These are phyloP conservation scores for Calliscelio sp. DNA, from an alignment of 2,888 invertebrate genomes.

Conservation along the genomic window DNA sequence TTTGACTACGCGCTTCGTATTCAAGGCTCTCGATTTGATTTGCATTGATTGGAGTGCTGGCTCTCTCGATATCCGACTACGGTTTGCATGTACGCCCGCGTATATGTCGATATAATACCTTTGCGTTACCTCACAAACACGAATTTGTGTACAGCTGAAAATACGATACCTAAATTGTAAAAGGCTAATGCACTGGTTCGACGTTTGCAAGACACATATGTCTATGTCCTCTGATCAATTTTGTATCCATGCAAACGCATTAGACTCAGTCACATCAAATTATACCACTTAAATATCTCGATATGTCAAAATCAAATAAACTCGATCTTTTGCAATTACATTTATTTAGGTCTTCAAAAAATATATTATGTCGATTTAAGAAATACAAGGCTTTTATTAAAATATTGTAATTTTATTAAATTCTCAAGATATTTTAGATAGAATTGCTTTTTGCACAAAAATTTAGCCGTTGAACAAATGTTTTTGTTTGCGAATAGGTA, in stretches of 20 bases:
- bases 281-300: neutral
- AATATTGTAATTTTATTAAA: no score
- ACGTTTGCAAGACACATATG: constrained; percentile 26
- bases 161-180: constrained; percentile 58
- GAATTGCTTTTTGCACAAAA: constrained; percentile 2
- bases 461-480: constrained; percentile 18
- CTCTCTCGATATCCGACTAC: constrained; percentile 66
- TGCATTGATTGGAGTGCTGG: constrained; percentile 86
- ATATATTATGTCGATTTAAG: no score
- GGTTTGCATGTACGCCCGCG: constrained; percentile 46
- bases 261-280: constrained; percentile 1
- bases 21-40: constrained; percentile 84
- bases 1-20: constrained; percentile 84
- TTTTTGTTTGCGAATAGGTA: constrained; percentile 56
- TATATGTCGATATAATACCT: constrained; percentile 56
- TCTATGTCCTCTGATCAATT: constrained; percentile 40
- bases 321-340: no score
- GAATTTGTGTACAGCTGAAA: constrained; percentile 45
- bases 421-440: neutral
- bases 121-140: constrained; percentile 50
- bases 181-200: constrained; percentile 48
- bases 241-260: constrained; percentile 22
- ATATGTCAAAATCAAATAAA: no score
- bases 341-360: no score
- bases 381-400: no score